phyloP scores from a whole-genome alignment of 2,888 invertebrate species.

The Platypus cylindrus region DNA sequence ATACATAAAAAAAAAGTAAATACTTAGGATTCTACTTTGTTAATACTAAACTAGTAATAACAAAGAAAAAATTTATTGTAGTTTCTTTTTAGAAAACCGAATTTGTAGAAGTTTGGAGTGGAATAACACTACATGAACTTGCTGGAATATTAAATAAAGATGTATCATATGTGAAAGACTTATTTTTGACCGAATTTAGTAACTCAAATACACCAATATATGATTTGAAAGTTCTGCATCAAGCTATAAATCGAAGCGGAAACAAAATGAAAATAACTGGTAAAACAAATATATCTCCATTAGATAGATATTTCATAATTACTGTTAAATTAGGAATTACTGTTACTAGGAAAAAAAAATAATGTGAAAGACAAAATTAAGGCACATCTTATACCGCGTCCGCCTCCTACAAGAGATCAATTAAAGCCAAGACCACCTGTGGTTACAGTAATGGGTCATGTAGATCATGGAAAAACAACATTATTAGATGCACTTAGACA shows the following conservation, averaged over 20 bases:
- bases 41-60: too few species aligned
- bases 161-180: conserved; percentile 40
- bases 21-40: too few species aligned
- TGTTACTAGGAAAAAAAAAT: too few species aligned
- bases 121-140: conserved; percentile 69
- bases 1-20: too few species aligned
- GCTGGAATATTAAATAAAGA: conserved; percentile 50
- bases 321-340: too few species aligned
- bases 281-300: too few species aligned
- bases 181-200: conserved; percentile 28
- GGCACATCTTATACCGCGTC: conserved; percentile 43
- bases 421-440: conserved; percentile 76
- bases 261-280: conserved; percentile 31
- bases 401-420: conserved; percentile 50
- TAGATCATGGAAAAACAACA: conserved; percentile 97
- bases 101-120: conserved; percentile 60
- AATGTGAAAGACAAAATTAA: conserved; percentile 19
- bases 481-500: conserved; percentile 79
- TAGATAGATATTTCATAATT: too few species aligned
- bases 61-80: too few species aligned
- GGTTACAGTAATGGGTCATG: conserved; percentile 98
- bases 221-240: conserved; percentile 29
- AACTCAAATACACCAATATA: conserved; percentile 23
- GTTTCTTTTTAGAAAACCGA: too few species aligned
- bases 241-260: conserved; percentile 29